Conservation (phyloP, 2,797 vertebrate genomes). For the Neosilurus hyrtlii region DNA sequence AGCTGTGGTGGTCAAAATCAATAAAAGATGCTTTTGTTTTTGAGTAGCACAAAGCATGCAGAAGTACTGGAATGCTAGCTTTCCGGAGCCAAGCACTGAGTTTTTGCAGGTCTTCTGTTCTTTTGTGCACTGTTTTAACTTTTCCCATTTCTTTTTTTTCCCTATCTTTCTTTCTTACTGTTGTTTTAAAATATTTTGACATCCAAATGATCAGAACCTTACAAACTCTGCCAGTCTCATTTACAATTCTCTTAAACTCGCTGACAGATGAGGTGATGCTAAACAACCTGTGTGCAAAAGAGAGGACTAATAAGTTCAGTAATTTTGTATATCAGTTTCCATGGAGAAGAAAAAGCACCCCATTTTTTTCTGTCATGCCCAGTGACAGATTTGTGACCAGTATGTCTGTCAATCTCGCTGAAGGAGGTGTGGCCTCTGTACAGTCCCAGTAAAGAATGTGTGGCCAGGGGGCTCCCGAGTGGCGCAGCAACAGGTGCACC, state of each 20-base stretch:
- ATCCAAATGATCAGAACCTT: background rate
- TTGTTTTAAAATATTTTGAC: background rate
- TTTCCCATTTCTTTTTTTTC: background rate
- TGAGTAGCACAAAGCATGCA: background rate
- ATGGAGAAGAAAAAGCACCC: background rate
- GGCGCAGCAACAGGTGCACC: no score
- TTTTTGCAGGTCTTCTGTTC: background rate
- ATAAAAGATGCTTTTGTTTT: conserved; percentile 13
- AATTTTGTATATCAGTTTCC: background rate
- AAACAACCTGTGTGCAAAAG: background rate
- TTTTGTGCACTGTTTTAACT: conserved; percentile 1
- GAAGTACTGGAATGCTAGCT: conserved; percentile 10
- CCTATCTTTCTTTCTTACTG: background rate
- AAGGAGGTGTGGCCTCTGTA: background rate
- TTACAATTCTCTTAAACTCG: background rate
- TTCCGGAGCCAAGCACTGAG: background rate
- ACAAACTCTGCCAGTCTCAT: background rate
- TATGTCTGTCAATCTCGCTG: no score
- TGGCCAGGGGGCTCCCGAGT: background rate
- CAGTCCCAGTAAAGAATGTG: background rate
- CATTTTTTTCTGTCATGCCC: no score
- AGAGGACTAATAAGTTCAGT: background rate
- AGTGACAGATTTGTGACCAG: no score
- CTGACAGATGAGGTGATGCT: background rate
- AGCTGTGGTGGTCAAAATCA: background rate